Conservation (phyloP, 2,888 invertebrate genomes). For the Dicranocentrus wangi region DNA sequence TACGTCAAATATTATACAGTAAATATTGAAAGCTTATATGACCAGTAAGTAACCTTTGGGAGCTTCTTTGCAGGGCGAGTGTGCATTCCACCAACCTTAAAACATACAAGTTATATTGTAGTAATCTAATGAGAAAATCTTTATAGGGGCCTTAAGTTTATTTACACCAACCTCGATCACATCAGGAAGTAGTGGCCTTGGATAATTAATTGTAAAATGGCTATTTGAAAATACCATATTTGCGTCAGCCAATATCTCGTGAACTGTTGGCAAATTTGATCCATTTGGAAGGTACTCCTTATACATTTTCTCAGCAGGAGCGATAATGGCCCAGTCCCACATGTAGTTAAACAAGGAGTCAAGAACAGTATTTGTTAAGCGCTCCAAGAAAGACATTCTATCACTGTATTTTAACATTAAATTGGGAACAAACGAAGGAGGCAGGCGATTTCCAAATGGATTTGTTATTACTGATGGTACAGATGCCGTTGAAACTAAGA, state of each 20-base stretch:
- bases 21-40: conserved; percentile 73
- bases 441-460: conserved; percentile 66
- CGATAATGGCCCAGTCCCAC: conserved; percentile 74
- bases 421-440: conserved; percentile 74
- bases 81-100: conserved; percentile 73
- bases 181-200: conserved; percentile 85
- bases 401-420: conserved; percentile 70
- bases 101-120: no score
- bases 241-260: conserved; percentile 83
- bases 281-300: conserved; percentile 75
- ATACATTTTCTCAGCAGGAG: conserved; percentile 51
- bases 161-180: conserved; percentile 81
- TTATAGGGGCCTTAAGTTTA: no score
- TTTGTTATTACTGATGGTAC: conserved; percentile 26
- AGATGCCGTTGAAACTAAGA: conserved; percentile 73
- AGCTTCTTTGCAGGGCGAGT: conserved; percentile 69
- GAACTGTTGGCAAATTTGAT: conserved; percentile 80
- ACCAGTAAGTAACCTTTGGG: conserved; percentile 76
- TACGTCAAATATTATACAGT: conserved; percentile 3
- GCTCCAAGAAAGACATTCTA: conserved; percentile 73
- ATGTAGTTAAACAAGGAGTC: conserved; percentile 74
- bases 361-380: conserved; percentile 70
- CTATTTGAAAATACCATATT: conserved; percentile 88
- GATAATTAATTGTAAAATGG: conserved; percentile 86
- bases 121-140: no score